A percentile compares a stretch with the other conserved stretches of the same genome.
These are phyloP conservation scores for Morelia viridis DNA, from an alignment of 2,797 vertebrate genomes.

Conservation along the genomic window DNA sequence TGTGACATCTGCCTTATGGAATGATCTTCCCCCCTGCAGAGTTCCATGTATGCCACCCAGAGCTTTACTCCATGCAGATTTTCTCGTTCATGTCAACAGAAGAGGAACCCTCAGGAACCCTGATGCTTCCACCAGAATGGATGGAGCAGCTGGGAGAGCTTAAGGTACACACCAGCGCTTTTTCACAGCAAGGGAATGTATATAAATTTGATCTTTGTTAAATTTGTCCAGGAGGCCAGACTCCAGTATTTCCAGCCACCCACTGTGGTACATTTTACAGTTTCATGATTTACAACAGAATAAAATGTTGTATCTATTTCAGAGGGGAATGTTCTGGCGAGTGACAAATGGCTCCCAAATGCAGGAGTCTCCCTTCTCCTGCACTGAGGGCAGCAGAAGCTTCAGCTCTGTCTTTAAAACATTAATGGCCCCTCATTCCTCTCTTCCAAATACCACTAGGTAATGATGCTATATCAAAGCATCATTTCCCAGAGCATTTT, in stretches of 20 bases:
- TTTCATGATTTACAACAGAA: not conserved
- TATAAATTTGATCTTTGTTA: not conserved
- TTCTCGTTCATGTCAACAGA: not conserved
- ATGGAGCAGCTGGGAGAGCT: not conserved
- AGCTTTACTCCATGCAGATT: not conserved
- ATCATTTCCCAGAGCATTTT: not conserved
- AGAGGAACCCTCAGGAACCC: not conserved
- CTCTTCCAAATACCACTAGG: not conserved
- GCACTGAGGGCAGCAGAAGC: not conserved
- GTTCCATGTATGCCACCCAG: not conserved
- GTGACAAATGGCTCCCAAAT: not conserved
- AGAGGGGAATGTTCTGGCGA: not conserved
- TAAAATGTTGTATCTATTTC: not conserved
- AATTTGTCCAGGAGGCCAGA: not conserved
- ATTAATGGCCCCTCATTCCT: not conserved
- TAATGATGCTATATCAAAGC: not conserved
- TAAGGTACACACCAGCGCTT: too few species aligned
- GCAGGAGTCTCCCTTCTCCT: not conserved
- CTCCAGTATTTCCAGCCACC: not conserved
- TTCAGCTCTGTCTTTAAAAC: not conserved
- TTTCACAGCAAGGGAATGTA: not conserved
- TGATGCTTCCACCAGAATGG: not conserved
- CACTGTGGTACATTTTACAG: not conserved
- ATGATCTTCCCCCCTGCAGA: not conserved
- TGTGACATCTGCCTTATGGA: not conserved